Evolutionary conservation across 2,113 vertebrate species (phyloP), one percentile per base, ranked within the genome.

Genomic region (Lophochroa leadbeateri): DNA sequence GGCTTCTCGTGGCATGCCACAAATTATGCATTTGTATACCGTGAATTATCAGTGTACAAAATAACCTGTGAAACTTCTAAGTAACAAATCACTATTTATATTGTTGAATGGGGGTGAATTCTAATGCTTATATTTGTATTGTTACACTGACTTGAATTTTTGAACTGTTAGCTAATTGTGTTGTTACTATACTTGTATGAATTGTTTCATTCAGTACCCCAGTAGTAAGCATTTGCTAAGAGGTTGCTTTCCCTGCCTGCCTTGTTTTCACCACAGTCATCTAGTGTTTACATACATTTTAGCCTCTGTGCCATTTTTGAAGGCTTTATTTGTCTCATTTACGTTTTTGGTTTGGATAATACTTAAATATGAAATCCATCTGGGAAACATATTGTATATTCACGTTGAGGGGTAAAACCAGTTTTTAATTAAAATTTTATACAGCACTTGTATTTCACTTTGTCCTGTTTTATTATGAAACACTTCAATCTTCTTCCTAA

Each of bases 401-500:
- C 98, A 96, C 82, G 53, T 95, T 29, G 91, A 97, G 96, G 97
- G 93, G 96, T 98, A 96, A 97, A 98, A 97, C 84, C 94, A 91
- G 94, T 97, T 98, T 98, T 98, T 98, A 98, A 98, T 98, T 98
- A 98, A 98, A 98, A 98, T 97, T 98, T 97, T 98, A 97, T 97
- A 97, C 97, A 70, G 95, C 95, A 72, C 98, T 98, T 97, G 79
- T 97, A 97, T 98, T 98, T 98, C 97, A 97, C 97, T 98, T 98
- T 98, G 98, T 98, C 98, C 98, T 98, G 97, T 92, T 98, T 98
- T 98, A 98, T 98, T 98, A 97, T 98, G 97, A 98, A 98, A 98
- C 98, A 98, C 97, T 98, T 97, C 97, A 97, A 97, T 97, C 97
- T 98, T 97, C 97, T 97, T 93, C 95, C 97, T 96, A 96, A 98